Percentiles rank a stretch among this genome's conserved stretches.
Conservation (phyloP, 2,888 invertebrate species). For the Bombyx huttoni region DNA sequence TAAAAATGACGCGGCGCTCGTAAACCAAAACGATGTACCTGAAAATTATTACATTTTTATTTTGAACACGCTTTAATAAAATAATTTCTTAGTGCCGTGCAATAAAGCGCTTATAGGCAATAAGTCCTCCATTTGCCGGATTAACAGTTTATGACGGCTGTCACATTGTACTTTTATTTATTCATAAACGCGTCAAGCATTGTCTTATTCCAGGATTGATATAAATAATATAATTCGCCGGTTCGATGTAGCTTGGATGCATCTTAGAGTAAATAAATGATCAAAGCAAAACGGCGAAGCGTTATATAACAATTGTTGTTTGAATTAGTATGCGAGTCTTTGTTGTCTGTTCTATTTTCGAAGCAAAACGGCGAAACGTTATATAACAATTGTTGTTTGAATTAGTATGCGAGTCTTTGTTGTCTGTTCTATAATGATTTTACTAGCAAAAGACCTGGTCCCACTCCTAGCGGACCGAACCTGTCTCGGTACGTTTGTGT, state of each 20-base stretch:
- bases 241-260: neutral
- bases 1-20: conserved; percentile 11
- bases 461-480: too few relatives aligned
- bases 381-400: too few relatives aligned
- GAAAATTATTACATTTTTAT: conserved; percentile 15
- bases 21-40: conserved; percentile 12
- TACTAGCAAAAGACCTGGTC: too few relatives aligned
- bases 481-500: too few relatives aligned
- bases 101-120: conserved; percentile 31
- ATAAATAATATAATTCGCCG: conserved; percentile 8
- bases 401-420: too few relatives aligned
- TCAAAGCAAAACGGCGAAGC: too few relatives aligned
- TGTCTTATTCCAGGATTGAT: conserved; percentile 2
- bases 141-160: conserved; percentile 24
- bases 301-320: too few relatives aligned
- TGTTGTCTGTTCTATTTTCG: too few relatives aligned
- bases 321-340: too few relatives aligned
- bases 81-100: conserved; percentile 14
- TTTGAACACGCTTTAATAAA: conserved; percentile 17
- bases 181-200: conserved; percentile 3
- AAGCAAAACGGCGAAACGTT: too few relatives aligned
- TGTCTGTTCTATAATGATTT: too few relatives aligned
- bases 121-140: conserved; percentile 33
- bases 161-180: conserved; percentile 14
- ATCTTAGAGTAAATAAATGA: too few relatives aligned